Percentiles rank a stretch among this genome's conserved stretches.
phyloP scores from a whole-genome alignment of 1,140 invertebrate species.

The Danaus plexippus region DNA sequence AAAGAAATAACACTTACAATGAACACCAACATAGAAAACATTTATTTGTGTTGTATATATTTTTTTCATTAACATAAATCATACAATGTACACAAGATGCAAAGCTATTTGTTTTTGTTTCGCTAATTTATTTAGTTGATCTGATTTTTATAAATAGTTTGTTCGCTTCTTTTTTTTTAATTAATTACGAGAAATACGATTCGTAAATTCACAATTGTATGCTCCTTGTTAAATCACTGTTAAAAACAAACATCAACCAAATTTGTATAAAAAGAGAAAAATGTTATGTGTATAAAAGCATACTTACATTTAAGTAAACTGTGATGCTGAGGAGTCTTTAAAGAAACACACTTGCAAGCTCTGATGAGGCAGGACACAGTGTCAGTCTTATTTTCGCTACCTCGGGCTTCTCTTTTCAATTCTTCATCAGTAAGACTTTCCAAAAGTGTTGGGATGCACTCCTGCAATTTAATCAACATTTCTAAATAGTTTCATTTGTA shows the following conservation, averaged over 20 bases:
- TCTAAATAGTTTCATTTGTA: not conserved
- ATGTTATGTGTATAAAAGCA: not conserved
- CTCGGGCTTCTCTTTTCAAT: constrained; percentile 96
- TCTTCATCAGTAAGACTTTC: constrained; percentile 98
- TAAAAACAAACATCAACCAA: not conserved
- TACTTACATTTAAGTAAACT: constrained; percentile 65
- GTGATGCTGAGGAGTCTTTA: constrained; percentile 66
- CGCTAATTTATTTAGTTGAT: too few species aligned
- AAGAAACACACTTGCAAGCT: constrained; percentile 89
- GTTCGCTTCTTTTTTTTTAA: too few species aligned
- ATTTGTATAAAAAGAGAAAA: not conserved
- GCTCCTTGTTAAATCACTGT: not conserved
- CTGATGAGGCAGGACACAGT: constrained; percentile 92
- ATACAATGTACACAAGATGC: not conserved
- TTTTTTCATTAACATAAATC: not conserved
- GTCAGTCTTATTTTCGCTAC: constrained; percentile 92
- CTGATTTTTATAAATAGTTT: too few species aligned
- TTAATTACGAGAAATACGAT: too few species aligned
- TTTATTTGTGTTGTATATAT: too few species aligned
- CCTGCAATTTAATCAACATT: constrained; percentile 69
- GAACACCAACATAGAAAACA: too few species aligned
- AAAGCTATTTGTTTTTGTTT: too few species aligned
- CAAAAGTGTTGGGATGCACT: constrained; percentile 91
- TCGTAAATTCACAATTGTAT: not conserved
- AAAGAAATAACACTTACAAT: constrained; percentile 6